Evolutionary conservation across 2,113 vertebrate genomes (phyloP).

Genomic region (Bubalus kerabau): DNA sequence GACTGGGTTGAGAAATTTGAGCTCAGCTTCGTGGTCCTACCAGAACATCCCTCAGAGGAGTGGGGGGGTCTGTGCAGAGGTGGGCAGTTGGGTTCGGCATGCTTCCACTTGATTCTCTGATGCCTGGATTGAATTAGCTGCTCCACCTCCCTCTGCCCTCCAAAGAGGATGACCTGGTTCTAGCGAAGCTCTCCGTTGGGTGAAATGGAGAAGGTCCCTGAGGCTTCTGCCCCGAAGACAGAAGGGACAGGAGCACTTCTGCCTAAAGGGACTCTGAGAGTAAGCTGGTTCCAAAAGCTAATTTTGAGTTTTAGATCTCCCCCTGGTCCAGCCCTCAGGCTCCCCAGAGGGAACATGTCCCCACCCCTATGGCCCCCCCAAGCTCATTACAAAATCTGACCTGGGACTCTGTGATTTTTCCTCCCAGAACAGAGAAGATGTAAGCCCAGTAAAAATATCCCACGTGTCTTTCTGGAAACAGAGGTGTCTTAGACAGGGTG

Average conservation of each 20-base stretch:
- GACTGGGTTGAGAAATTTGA: neutral
- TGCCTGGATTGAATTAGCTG: neutral
- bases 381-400: neutral
- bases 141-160: neutral
- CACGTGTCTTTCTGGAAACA: neutral
- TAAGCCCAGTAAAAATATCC: neutral
- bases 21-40: fast-evolving
- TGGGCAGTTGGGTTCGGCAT: neutral
- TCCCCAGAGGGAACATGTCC: neutral
- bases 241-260: neutral
- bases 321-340: neutral
- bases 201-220: neutral
- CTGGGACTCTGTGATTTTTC: neutral
- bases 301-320: neutral
- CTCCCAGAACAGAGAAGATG: neutral
- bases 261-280: neutral
- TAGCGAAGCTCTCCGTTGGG: neutral
- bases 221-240: neutral
- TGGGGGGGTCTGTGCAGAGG: fast-evolving
- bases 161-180: neutral
- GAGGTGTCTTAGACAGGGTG: neutral
- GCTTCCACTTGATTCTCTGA: neutral
- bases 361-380: fast-evolving
- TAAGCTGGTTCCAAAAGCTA: neutral
- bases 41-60: neutral